phyloP scores from a whole-genome alignment of 53 echinoderm and acorn worm genomes.

The Antedon mediterranea region DNA sequence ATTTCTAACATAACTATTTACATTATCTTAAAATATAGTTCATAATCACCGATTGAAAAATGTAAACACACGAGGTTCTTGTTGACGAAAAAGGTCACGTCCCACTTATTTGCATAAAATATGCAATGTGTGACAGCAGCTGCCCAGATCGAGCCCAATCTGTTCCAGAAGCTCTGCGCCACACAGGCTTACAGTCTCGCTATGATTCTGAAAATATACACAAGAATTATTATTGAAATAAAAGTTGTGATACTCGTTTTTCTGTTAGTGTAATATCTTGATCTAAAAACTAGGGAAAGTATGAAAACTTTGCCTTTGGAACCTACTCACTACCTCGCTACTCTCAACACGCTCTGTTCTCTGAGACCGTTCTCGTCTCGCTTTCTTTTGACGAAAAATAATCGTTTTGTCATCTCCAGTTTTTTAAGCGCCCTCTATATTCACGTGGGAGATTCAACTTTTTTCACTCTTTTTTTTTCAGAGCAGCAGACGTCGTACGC shows the following conservation, averaged over 20 bases:
- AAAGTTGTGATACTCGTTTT: neutral
- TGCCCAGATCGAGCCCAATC: neutral
- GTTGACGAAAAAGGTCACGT: neutral
- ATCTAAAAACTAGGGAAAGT: neutral
- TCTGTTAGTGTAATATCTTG: neutral
- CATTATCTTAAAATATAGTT: neutral
- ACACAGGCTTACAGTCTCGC: neutral
- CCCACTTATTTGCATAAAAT: neutral
- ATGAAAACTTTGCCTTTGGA: neutral
- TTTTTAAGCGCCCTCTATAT: neutral
- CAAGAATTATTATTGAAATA: neutral
- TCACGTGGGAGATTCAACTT: neutral
- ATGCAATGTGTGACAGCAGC: slow-evolving; percentile 1
- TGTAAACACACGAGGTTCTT: neutral
- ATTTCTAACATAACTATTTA: neutral
- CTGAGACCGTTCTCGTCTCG: neutral
- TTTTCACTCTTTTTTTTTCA: too few relatives aligned
- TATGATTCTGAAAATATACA: neutral
- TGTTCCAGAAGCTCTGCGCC: neutral
- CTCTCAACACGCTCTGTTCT: neutral
- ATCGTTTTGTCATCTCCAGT: neutral
- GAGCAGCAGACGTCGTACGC: too few relatives aligned
- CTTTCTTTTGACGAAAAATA: neutral
- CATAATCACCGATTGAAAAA: neutral
- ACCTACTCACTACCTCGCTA: neutral